phyloP scores from a whole-genome alignment of 2,888 invertebrate genomes.

The Cantharis nigra region DNA sequence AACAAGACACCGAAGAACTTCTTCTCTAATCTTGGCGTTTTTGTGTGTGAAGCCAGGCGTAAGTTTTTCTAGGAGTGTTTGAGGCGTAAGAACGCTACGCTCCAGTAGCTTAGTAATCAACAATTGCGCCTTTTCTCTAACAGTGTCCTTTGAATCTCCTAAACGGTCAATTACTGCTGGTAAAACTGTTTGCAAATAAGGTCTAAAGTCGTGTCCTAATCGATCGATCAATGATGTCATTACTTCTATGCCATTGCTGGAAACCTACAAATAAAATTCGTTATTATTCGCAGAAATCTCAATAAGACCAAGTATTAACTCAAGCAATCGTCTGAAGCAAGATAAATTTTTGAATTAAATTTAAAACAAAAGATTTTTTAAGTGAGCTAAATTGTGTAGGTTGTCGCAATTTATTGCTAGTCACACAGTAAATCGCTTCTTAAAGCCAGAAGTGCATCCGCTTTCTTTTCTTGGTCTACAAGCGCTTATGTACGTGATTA shows the following conservation, averaged over 20 bases:
- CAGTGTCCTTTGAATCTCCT: constrained; percentile 56
- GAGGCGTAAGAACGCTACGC: constrained; percentile 69
- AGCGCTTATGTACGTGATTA: neutral
- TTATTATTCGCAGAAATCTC: neutral
- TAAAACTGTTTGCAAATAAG: constrained; percentile 81
- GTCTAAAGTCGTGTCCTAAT: constrained; percentile 85
- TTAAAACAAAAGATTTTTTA: neutral
- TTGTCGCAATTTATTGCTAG: neutral
- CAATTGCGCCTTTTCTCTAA: constrained; percentile 73
- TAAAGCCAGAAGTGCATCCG: neutral
- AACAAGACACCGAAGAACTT: constrained; percentile 81
- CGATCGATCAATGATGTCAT: constrained; percentile 84
- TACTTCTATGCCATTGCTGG: constrained; percentile 88
- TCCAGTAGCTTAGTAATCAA: constrained; percentile 75
- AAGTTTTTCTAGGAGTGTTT: constrained; percentile 74
- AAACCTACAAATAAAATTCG: constrained; percentile 69
- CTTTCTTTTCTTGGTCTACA: neutral
- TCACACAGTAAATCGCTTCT: neutral
- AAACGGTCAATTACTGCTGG: constrained; percentile 83
- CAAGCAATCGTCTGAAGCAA: neutral
- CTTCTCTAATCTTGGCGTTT: constrained; percentile 90
- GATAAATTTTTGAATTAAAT: neutral
- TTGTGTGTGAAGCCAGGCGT: constrained; percentile 78
- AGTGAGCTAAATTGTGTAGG: neutral
- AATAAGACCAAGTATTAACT: neutral